phyloP scores from a whole-genome alignment of 2,113 vertebrate genomes.

The Erythrocercus mccallii region DNA sequence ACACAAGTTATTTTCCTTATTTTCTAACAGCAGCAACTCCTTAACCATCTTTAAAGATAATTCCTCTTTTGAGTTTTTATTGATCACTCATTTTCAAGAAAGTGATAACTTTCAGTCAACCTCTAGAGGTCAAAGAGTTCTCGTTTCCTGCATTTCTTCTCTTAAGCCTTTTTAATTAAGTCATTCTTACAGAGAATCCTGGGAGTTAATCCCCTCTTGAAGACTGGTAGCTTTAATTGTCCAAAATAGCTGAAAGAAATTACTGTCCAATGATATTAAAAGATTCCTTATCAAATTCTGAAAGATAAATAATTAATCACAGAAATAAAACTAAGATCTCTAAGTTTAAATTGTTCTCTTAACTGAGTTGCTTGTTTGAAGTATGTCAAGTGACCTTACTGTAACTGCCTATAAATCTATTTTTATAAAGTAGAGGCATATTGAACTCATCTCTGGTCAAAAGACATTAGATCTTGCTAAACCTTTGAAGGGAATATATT shows the following conservation, averaged over 20 bases:
- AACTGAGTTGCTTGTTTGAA: neutral
- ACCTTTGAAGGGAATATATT: neutral
- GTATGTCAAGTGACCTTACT: neutral
- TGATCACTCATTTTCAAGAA: slow-evolving; percentile 25
- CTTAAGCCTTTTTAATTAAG: slow-evolving; percentile 42
- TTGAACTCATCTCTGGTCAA: neutral
- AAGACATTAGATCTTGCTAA: neutral
- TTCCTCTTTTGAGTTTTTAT: neutral
- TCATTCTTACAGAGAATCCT: neutral
- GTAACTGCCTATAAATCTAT: neutral
- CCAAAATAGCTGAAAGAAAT: neutral
- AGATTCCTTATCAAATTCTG: neutral
- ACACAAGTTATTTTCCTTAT: neutral
- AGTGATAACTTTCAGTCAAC: slow-evolving; percentile 32
- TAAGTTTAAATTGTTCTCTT: neutral
- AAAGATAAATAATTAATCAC: neutral
- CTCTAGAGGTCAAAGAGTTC: neutral
- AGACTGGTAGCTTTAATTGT: neutral
- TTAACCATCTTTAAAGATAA: neutral
- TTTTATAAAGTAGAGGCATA: neutral
- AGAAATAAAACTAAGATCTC: neutral
- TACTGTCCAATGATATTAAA: neutral
- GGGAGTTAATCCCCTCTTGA: neutral
- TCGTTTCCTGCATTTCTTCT: neutral
- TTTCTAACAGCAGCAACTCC: neutral